A percentile compares a stretch with the other conserved stretches of the same genome.
These are phyloP conservation scores for Villa cingulata DNA, from an alignment of 2,888 invertebrate species.

Conservation along the genomic window DNA sequence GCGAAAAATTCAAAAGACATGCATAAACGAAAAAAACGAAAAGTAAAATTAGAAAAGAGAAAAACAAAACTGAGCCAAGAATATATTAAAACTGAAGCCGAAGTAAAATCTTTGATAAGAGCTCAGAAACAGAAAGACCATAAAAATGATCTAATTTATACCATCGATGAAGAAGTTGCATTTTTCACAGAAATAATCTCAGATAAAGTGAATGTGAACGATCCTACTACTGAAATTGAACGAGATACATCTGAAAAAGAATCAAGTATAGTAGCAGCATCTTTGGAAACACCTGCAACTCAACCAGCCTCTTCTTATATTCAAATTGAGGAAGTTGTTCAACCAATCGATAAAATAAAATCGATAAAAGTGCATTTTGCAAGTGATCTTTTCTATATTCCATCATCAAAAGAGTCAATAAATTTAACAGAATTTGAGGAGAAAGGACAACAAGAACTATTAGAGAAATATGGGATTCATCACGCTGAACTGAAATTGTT, in stretches of 20 bases:
- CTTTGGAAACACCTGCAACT: conserved; percentile 23
- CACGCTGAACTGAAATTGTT: no score
- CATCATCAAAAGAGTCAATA: conserved; percentile 12
- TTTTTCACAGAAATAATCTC: background rate
- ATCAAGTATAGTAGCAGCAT: conserved; percentile 27
- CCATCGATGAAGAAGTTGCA: background rate
- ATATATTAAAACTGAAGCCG: background rate
- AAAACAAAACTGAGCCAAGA: background rate
- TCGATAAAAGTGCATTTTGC: conserved; percentile 13
- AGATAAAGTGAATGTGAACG: background rate
- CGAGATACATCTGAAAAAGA: background rate
- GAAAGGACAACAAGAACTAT: background rate
- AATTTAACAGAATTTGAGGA: conserved; percentile 3
- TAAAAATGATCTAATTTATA: background rate
- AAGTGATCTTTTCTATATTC: conserved; percentile 20
- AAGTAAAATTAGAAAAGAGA: background rate
- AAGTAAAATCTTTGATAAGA: background rate
- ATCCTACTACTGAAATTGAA: background rate
- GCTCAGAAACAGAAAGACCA: background rate
- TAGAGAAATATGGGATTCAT: conserved; percentile 14
- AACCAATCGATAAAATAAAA: conserved; percentile 13
- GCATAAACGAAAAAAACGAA: conserved; percentile 1
- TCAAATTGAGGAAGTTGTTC: conserved; percentile 24
- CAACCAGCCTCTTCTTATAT: conserved; percentile 25
- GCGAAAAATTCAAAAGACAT: no score